Base-by-base conservation (phyloP, 2,888 invertebrate species). In the Clanis bilineata region DNA sequence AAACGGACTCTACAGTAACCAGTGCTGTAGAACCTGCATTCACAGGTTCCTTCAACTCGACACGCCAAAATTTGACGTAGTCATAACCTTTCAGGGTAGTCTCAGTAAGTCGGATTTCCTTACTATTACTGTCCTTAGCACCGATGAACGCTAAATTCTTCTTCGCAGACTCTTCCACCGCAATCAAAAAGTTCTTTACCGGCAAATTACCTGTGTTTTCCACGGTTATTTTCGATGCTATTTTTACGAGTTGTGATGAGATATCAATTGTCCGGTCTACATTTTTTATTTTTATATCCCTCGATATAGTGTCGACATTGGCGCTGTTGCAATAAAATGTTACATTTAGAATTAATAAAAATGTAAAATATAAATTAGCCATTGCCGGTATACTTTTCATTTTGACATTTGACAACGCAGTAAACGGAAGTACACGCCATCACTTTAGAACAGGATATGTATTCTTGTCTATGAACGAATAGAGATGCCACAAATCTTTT, bases 221-320 rank as follows among this genome's bases (percentile, higher is more conserved):
- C 70, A 98, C 82, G 69, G 96, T 96, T 76, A 98, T 93, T 88
- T 96, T 96, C 36, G 95, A 93, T 12, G 94, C 93, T 58, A 97
- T 94, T 92, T 97, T 98, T 2, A 97, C 97, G 62, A 99, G 93
- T 86, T 98, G 98, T 6, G 97, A 95, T 5, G 97, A 94, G 67
- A 98, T 90, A 88, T 99, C 98, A 71, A 99, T 94, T 56, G 94
- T 94, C 79, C 98, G 93, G 65, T 98, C 98, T 21, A 97, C 96
- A 93, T 96, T 97, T 84, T 95, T 95, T 64, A 96, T 93, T 63
- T 93, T 91, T 65, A 96, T 76, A 67, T 95, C 94, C 65, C 92
- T 90, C 67, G 94, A 93, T 69, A 94, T 80, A 1, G 76, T 80
- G 68, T 92, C 92, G 23, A 90, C 82, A 70, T 79, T 86, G 15